Base-by-base conservation (phyloP, 2,888 invertebrate genomes). In the Callyntrura guangdongensis region DNA sequence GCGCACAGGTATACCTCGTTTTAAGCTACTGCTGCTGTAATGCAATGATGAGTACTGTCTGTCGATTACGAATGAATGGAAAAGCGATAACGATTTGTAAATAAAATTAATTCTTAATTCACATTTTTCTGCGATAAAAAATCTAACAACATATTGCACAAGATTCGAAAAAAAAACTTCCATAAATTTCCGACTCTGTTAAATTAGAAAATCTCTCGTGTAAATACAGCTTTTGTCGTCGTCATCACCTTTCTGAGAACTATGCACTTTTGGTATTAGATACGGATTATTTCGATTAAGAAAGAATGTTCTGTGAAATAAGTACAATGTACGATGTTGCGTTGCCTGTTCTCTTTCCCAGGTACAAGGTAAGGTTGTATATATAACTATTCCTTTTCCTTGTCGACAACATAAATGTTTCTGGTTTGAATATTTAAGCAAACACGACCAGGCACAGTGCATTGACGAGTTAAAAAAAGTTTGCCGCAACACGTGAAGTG, bases 241-340 rank as follows among this genome's bases (percentile, higher is more conserved):
- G 27, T 67, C 45, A 72, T 87, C 87, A 77, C 61, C 61, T 36
- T 86, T 86, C 87, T 64, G 25, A 87, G 87, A 87, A 87, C 56
- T 81, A 64, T 87, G 17, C 61, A 77, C 27, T 86, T 49, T 69
- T 69, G 36, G 61, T n/a, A 69, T 87, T 87, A 56, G 87, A 20
- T 56, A 81, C 87, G 87, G 87, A 87, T 87, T 81, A 87, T n/a
- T 27, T 67, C 49, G 67, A 53, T 64, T 64, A 61, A 36, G 14
- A 72, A 59, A 14, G 69, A 83, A 72, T 72, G 17, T 27, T 9
- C 27, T 69, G 69, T 36, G 11, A 14, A 61, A 81, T 36, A 81
- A 22, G 22, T 14, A 81, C 17, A 22, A 69, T 25, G 22, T 11
- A 25, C 27, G 59, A 4, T 1, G 59, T 77, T 47, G 20, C 49